A percentile compares a stretch with the other conserved stretches of the same genome.
Evolutionary conservation across 2,797 vertebrate genomes (phyloP).

Genomic region (Coendou prehensilis): DNA sequence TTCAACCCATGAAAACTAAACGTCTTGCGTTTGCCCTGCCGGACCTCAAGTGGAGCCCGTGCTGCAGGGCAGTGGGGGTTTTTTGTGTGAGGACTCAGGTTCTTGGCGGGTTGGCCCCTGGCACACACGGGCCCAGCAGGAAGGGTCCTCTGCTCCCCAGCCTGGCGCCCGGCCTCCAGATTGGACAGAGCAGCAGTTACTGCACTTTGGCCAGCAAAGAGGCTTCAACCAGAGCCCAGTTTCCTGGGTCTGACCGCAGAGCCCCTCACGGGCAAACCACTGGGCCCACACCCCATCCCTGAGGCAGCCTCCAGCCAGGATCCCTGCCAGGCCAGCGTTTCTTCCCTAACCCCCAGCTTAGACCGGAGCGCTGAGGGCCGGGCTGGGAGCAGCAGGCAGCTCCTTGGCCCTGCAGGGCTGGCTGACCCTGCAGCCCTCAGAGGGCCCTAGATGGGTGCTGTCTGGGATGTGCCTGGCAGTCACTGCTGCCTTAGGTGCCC

Average conservation of each 20-base stretch:
- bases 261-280: fast-evolving
- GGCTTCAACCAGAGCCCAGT: neutral
- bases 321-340: neutral
- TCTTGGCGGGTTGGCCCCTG: too few species aligned
- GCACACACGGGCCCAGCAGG: too few species aligned
- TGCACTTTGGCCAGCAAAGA: neutral
- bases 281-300: neutral
- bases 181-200: neutral
- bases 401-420: too few species aligned
- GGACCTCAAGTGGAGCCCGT: too few species aligned
- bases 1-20: too few species aligned
- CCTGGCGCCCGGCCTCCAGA: neutral
- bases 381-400: neutral
- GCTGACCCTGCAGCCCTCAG: neutral
- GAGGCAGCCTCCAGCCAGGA: neutral
- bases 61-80: too few species aligned
- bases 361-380: too few species aligned
- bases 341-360: too few species aligned
- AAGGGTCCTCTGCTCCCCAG: neutral
- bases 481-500: neutral
- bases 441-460: too few species aligned
- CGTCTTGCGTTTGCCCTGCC: too few species aligned
- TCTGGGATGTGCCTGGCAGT: neutral
- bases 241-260: neutral
- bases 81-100: too few species aligned